A percentile compares a stretch with the other conserved stretches of the same genome.
Evolutionary conservation across 1,140 invertebrate genomes (phyloP).

Genomic region (Hylaeus volcanicus): DNA sequence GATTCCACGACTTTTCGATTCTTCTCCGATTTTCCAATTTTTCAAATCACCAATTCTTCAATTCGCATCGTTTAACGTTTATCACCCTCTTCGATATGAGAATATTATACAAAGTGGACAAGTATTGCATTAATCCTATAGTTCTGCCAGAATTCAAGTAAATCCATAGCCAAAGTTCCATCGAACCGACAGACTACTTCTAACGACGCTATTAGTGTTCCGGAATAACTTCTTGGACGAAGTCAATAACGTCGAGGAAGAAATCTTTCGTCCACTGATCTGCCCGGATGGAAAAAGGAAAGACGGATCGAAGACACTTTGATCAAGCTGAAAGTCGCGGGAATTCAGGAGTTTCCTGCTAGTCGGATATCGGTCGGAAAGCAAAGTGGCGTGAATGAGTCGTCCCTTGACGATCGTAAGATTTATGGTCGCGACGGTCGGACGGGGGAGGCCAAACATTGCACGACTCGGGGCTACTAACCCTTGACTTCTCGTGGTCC

Average conservation of each 20-base stretch:
- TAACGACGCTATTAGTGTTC: too few species aligned
- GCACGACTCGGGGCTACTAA: slow-evolving; percentile 64
- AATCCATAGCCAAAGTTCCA: too few species aligned
- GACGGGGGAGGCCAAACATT: slow-evolving; percentile 59
- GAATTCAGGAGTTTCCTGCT: slow-evolving; percentile 54
- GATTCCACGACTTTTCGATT: too few species aligned
- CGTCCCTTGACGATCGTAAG: slow-evolving; percentile 78
- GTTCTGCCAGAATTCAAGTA: too few species aligned
- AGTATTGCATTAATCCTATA: too few species aligned
- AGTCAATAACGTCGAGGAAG: not conserved
- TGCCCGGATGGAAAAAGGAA: not conserved
- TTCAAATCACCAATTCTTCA: too few species aligned
- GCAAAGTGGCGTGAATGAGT: slow-evolving; percentile 79
- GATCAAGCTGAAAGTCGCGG: slow-evolving; percentile 49
- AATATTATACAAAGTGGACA: too few species aligned
- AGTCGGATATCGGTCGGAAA: slow-evolving; percentile 70
- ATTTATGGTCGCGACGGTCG: slow-evolving; percentile 75
- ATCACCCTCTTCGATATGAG: too few species aligned
- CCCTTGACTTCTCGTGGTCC: slow-evolving; percentile 73
- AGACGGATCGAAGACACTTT: slow-evolving; percentile 14
- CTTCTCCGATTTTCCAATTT: too few species aligned
- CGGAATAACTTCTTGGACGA: not conserved
- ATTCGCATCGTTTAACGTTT: too few species aligned
- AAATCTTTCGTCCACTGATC: not conserved
- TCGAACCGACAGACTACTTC: too few species aligned